These are phyloP conservation scores for Daubentonia madagascariensis DNA, from an alignment of 2,113 vertebrate genomes.

Conservation along the genomic window DNA sequence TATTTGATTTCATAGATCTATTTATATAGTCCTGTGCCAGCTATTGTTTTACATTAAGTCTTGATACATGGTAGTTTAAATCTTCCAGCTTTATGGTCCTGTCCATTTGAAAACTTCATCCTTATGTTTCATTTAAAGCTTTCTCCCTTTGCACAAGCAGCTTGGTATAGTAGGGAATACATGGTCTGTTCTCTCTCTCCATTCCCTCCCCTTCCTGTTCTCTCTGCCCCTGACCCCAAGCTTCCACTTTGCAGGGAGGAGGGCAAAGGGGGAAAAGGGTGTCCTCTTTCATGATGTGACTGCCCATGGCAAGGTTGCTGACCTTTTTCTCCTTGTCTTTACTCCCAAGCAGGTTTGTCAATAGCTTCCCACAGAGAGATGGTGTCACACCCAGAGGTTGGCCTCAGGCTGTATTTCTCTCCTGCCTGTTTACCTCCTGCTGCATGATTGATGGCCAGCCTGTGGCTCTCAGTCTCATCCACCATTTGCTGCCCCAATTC, in stretches of 20 bases:
- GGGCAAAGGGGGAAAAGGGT: background rate
- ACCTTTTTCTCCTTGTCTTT: background rate
- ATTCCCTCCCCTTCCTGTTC: background rate
- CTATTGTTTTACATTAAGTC: background rate
- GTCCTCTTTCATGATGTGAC: background rate
- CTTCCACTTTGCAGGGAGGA: background rate
- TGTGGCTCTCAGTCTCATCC: background rate
- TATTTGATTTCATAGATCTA: background rate
- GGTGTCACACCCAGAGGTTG: background rate
- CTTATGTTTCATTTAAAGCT: background rate
- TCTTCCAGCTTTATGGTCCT: background rate
- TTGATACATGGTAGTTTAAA: background rate
- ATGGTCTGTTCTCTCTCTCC: background rate
- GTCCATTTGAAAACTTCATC: background rate
- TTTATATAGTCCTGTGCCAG: background rate
- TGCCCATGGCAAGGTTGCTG: background rate
- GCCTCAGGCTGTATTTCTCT: background rate
- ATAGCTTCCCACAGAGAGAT: background rate
- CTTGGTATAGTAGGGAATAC: background rate
- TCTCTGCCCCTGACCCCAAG: background rate
- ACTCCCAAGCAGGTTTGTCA: background rate
- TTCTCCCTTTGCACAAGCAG: background rate
- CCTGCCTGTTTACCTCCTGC: background rate
- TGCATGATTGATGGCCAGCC: background rate
- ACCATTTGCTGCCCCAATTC: background rate